Conservation (phyloP, 2,888 invertebrate species). For the Drepana falcataria region DNA sequence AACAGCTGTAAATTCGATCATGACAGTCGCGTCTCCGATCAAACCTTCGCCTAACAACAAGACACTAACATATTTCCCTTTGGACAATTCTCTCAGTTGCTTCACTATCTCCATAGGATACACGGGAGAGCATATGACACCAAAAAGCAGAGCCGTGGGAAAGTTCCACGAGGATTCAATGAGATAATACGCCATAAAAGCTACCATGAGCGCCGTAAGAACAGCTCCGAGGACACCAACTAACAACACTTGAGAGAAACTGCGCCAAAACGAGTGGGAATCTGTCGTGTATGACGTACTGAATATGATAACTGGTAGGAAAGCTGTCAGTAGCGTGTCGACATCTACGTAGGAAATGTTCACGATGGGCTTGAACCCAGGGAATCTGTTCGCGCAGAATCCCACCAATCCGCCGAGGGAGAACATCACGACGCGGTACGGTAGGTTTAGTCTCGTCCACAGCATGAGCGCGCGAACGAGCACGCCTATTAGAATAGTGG, state of each 20-base stretch:
- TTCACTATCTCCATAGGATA: conserved; percentile 65
- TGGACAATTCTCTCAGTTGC: conserved; percentile 50
- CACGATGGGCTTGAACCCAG: conserved; percentile 50
- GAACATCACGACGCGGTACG: conserved; percentile 65
- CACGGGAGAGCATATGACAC: conserved; percentile 60
- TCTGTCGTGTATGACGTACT: conserved; percentile 62
- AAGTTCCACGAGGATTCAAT: conserved; percentile 59
- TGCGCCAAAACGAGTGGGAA: conserved; percentile 60
- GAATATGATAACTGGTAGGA: conserved; percentile 57
- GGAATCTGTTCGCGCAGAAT: conserved; percentile 48
- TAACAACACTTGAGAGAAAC: conserved; percentile 56
- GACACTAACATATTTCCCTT: conserved; percentile 63
- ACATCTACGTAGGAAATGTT: conserved; percentile 54
- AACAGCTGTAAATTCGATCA: conserved; percentile 61
- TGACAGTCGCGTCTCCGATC: conserved; percentile 60
- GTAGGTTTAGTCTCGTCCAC: conserved; percentile 47
- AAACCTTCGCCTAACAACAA: conserved; percentile 60
- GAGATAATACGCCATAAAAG: conserved; percentile 57
- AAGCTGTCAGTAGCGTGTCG: conserved; percentile 44
- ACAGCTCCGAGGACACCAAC: conserved; percentile 57
- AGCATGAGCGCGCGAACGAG: conserved; percentile 52
- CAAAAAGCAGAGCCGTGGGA: conserved; percentile 52
- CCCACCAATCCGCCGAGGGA: conserved; percentile 54
- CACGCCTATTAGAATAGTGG: conserved; percentile 50
- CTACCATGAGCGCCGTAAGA: conserved; percentile 49